Evolutionary conservation across 2,797 vertebrate genomes (phyloP).

Genomic region (Cetoscarus ocellatus): DNA sequence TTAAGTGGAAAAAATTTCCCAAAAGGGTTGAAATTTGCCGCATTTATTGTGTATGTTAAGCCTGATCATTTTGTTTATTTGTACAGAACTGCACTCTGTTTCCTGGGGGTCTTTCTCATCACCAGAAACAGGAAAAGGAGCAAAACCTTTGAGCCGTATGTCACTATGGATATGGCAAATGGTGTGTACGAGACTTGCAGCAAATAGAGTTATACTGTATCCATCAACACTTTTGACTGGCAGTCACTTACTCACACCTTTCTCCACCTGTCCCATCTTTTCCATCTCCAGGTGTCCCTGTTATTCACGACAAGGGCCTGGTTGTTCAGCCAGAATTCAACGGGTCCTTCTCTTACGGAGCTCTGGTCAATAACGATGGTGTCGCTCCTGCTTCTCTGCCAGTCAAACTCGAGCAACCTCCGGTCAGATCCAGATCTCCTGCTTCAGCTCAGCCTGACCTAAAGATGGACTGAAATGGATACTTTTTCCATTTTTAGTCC

Average conservation of each 20-base stretch:
- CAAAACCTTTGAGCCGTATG: constrained; percentile 94
- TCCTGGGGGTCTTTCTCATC: constrained; percentile 93
- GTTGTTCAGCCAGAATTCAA: constrained; percentile 91
- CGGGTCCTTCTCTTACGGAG: constrained; percentile 93
- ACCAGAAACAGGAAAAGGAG: constrained; percentile 90
- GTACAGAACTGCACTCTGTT: constrained; percentile 89
- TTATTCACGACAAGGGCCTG: constrained; percentile 90
- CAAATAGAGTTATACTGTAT: background rate
- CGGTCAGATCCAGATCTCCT: constrained; percentile 55
- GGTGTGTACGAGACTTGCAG: constrained; percentile 77
- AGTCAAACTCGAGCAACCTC: constrained; percentile 81
- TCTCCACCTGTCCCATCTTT: background rate
- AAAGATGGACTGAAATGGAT: constrained; percentile 86
- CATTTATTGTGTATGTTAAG: background rate
- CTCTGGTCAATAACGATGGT: constrained; percentile 92
- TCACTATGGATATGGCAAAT: constrained; percentile 94
- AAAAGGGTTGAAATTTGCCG: background rate
- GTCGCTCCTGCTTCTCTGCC: constrained; percentile 85
- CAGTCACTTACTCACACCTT: background rate
- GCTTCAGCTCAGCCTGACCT: constrained; percentile 80
- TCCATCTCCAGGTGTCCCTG: constrained; percentile 88
- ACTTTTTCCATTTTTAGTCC: background rate
- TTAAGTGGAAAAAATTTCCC: background rate
- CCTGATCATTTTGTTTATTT: constrained; percentile 15
- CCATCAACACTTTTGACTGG: background rate